Evolutionary conservation across 2,888 invertebrate genomes (phyloP), one percentile per base, ranked within the genome.

Genomic region (Leptinotarsa peninsularis): DNA sequence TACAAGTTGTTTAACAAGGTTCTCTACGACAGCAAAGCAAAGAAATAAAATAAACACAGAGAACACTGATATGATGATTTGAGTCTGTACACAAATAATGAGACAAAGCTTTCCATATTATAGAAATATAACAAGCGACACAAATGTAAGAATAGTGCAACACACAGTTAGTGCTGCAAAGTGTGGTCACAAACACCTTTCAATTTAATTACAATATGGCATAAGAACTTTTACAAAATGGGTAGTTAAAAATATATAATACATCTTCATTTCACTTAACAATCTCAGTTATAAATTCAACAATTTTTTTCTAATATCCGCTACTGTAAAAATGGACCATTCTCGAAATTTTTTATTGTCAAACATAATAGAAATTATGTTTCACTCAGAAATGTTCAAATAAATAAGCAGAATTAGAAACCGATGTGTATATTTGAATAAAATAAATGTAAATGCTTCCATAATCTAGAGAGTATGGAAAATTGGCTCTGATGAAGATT

Each of bases 1-100:
- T 79, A 81, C 81, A 79, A 75, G 76, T 43, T 77, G 77, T 73
- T 78, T 72, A 79, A 79, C 78, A 80, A 78, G 77, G 74, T 77
- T 75, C 75, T 74, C 74, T 77, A 80, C 73, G 54, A 79, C 77
- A 80, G 79, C 43, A 43, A 81, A 81, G 80, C 79, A 73, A 76
- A 73, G 18, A 54, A 33, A 7, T 69, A 43, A 70, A 58, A 58
- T 70, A 56, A 49, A 68, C 56, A 60, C 23, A 49, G 17, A 79
- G 77, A 72, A 71, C 63, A 77, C 73, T 74, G 74, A 75, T 73
- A 71, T 75, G 74, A 78, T 73, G n/a, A 33, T 33, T 63, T 27
- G 27, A 27, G 15, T 63, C 63, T 33, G 63, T 63, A 63, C 63
- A 63, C 63, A 63, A 43, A 63, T 15, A 63, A 63, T n/a, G 27